These are phyloP conservation scores for Empis stercorea DNA, from an alignment of 2,888 invertebrate genomes.

Conservation along the genomic window DNA sequence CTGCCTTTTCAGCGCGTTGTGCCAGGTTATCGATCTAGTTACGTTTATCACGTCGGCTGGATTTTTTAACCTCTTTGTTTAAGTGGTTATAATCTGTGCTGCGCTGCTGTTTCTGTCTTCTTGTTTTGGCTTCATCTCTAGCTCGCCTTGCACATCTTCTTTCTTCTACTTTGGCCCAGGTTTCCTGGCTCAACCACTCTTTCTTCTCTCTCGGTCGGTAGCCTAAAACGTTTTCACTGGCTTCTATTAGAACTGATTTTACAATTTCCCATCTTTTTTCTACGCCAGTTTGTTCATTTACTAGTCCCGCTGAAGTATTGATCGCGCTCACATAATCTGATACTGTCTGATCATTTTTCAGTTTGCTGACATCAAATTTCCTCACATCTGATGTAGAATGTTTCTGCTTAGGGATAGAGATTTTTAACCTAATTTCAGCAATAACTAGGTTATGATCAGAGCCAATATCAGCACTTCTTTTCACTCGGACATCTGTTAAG, in stretches of 20 bases:
- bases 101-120: not conserved
- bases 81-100: not conserved
- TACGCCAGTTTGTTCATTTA: not conserved
- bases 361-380: not conserved
- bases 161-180: not conserved
- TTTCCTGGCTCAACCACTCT: not conserved
- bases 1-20: too few species aligned
- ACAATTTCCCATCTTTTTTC: not conserved
- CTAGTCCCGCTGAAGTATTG: not conserved
- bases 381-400: not conserved
- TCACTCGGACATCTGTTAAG: not conserved
- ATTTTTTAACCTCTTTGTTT: not conserved
- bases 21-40: not conserved
- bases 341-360: not conserved
- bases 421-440: not conserved
- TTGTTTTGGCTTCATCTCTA: not conserved
- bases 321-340: not conserved
- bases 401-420: not conserved
- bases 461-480: not conserved
- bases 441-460: not conserved
- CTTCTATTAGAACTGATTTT: not conserved
- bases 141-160: not conserved
- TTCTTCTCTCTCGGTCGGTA: not conserved
- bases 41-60: not conserved
- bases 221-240: not conserved